Evolutionary conservation across 1,140 invertebrate genomes (phyloP).

Genomic region (Mamestra configurata): DNA sequence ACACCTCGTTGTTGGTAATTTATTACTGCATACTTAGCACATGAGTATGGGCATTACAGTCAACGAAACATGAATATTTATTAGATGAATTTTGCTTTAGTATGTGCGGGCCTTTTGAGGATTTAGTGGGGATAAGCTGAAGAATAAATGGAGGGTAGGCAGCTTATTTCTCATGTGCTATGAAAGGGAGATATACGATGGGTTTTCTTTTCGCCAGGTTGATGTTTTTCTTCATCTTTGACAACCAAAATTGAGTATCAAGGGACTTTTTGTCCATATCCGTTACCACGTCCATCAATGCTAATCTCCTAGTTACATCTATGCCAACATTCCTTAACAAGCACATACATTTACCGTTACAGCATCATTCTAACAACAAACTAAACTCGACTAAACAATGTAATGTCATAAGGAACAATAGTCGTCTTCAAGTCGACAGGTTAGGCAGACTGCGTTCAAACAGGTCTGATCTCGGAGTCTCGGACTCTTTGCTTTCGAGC

Average conservation of each 20-base stretch:
- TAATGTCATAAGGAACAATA: constrained; percentile 47
- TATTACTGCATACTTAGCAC: constrained; percentile 46
- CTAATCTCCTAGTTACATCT: constrained; percentile 1
- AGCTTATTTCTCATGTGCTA: background rate
- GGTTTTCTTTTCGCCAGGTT: background rate
- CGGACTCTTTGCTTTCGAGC: constrained; percentile 3
- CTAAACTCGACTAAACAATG: constrained; percentile 26
- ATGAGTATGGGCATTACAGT: constrained; percentile 32
- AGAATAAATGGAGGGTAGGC: background rate
- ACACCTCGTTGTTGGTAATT: constrained; percentile 51
- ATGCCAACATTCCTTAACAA: background rate
- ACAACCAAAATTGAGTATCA: background rate
- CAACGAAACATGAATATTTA: constrained; percentile 45
- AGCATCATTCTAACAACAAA: constrained; percentile 11
- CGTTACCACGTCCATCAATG: no score
- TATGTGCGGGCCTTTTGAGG: background rate
- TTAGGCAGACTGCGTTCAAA: constrained; percentile 34
- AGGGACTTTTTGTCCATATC: background rate
- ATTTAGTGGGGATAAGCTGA: constrained; percentile 9
- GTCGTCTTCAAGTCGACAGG: constrained; percentile 39
- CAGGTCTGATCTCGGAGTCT: constrained; percentile 38
- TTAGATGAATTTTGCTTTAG: constrained; percentile 37
- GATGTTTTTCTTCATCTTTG: background rate
- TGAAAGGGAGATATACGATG: no score
- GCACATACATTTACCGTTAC: constrained; percentile 23